phyloP scores from a whole-genome alignment of 2,888 invertebrate species.

The Cryptus viduatorius region DNA sequence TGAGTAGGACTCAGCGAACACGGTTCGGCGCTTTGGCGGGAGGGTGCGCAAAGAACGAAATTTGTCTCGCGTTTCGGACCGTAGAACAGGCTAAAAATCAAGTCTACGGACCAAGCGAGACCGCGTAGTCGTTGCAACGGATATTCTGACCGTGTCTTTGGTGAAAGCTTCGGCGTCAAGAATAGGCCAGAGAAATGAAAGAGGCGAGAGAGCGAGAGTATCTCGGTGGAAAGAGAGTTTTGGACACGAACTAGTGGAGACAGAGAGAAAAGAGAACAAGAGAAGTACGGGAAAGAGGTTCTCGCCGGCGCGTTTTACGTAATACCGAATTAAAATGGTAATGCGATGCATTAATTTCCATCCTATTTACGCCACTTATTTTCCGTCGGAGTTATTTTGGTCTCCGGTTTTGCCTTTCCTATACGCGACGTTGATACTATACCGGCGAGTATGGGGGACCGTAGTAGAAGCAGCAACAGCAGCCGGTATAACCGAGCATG shows the following conservation, averaged over 20 bases:
- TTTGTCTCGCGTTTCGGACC: constrained; percentile 35
- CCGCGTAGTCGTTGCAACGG: constrained; percentile 29
- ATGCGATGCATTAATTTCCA: constrained; percentile 77
- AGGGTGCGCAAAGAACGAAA: neutral
- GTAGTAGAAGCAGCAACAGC: neutral
- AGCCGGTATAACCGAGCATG: neutral
- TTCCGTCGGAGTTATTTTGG: constrained; percentile 60
- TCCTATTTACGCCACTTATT: constrained; percentile 71
- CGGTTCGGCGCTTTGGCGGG: neutral
- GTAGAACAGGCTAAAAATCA: constrained; percentile 27
- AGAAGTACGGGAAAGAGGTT: constrained; percentile 40
- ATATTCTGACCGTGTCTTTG: constrained; percentile 38
- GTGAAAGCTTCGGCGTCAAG: neutral
- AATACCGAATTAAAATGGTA: constrained; percentile 79
- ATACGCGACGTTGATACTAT: neutral
- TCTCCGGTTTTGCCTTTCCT: constrained; percentile 40
- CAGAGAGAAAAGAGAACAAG: neutral
- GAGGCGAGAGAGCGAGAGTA: constrained; percentile 9
- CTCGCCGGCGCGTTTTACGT: constrained; percentile 57
- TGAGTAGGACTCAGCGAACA: neutral
- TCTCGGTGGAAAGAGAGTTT: neutral
- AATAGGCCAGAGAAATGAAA: constrained; percentile 30
- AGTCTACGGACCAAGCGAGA: constrained; percentile 8
- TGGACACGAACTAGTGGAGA: neutral
- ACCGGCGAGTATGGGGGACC: neutral